Evolutionary conservation across 1,140 invertebrate species (phyloP).

Genomic region (Dendrolimus kikuchii): DNA sequence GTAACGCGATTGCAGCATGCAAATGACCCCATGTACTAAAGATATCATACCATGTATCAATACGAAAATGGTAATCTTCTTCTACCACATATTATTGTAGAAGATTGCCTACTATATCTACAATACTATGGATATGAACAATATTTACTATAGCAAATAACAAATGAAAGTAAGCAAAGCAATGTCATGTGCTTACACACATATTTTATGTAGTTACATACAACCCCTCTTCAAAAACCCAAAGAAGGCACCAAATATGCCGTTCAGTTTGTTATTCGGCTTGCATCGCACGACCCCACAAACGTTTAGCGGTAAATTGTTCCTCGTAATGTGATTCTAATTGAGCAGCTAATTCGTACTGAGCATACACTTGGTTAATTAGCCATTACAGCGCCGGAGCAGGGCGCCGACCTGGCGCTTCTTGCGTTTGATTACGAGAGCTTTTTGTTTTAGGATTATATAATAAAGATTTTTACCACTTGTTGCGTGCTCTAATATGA

Average conservation of each 20-base stretch:
- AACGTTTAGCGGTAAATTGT: slow-evolving; percentile 60
- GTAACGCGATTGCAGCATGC: too few species aligned
- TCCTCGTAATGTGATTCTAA: slow-evolving; percentile 66
- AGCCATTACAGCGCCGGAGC: slow-evolving; percentile 28
- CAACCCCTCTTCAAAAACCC: too few species aligned
- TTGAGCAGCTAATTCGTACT: slow-evolving; percentile 63
- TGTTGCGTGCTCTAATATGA: not conserved
- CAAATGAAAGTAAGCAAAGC: too few species aligned
- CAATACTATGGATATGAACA: too few species aligned
- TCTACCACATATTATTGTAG: too few species aligned
- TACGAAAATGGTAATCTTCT: too few species aligned
- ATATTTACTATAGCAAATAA: too few species aligned
- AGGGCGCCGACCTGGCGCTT: slow-evolving; percentile 4
- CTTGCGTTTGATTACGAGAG: slow-evolving; percentile 4
- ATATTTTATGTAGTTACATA: too few species aligned
- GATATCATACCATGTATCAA: too few species aligned
- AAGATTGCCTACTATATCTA: too few species aligned
- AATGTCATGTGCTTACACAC: too few species aligned
- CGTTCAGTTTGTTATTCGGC: slow-evolving; percentile 52
- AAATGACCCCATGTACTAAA: too few species aligned
- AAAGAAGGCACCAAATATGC: slow-evolving; percentile 3
- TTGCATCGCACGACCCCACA: slow-evolving; percentile 44
- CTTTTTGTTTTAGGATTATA: not conserved
- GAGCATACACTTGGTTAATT: slow-evolving; percentile 51
- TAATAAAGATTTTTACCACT: not conserved